Conservation (phyloP, 2,113 vertebrate species). For the Dicrurus megarhynchus region DNA sequence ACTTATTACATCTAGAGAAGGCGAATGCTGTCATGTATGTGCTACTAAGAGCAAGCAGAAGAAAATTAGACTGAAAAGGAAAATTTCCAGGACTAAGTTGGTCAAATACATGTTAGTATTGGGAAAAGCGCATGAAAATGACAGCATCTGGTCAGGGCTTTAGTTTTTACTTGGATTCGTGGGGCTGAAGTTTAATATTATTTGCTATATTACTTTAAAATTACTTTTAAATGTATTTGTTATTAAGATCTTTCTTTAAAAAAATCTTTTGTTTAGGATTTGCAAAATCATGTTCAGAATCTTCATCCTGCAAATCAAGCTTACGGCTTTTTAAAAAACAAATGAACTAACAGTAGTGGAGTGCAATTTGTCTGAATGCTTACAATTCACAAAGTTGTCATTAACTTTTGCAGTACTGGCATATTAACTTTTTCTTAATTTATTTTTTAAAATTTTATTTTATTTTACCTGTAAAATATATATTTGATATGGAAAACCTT, state of each 20-base stretch:
- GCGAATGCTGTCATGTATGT: not conserved
- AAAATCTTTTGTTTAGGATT: not conserved
- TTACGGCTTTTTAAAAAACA: not conserved
- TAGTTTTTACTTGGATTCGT: not conserved
- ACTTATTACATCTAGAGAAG: not conserved
- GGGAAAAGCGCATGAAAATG: not conserved
- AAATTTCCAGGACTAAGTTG: not conserved
- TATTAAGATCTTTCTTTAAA: not conserved
- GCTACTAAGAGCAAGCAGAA: not conserved
- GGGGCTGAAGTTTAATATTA: not conserved
- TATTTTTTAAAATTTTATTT: not conserved
- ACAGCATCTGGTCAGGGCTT: not conserved
- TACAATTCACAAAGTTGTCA: accelerated
- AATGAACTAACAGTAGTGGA: not conserved
- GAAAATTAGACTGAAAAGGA: not conserved
- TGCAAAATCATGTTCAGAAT: not conserved
- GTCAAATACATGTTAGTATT: not conserved
- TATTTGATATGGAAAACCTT: not conserved
- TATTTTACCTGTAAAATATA: not conserved
- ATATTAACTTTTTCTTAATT: not conserved
- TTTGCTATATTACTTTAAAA: not conserved
- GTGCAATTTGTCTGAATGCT: not conserved
- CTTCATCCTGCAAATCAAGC: not conserved
- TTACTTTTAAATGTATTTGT: not conserved
- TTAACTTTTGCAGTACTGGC: not conserved